These are phyloP conservation scores for Pelmatolapia mariae DNA, from an alignment of 2,113 vertebrate species.

Conservation along the genomic window DNA sequence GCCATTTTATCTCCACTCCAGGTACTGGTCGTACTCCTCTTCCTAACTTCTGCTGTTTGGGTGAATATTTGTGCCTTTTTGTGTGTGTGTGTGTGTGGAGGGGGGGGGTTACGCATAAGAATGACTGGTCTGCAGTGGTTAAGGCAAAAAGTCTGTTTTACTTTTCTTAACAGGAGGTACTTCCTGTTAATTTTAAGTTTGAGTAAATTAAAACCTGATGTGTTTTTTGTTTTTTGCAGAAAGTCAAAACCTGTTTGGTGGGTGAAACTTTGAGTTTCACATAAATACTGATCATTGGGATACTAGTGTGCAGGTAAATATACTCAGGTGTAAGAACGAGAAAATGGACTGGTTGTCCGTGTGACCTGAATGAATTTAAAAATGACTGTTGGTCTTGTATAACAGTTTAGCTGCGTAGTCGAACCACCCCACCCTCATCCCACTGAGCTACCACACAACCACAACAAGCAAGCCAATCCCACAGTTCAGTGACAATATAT, in stretches of 20 bases:
- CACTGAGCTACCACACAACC: background rate
- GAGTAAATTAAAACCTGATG: background rate
- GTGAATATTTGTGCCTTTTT: background rate
- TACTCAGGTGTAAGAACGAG: background rate
- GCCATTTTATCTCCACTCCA: background rate
- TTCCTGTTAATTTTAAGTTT: background rate
- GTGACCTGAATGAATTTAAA: background rate
- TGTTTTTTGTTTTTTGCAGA: background rate
- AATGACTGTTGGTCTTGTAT: background rate
- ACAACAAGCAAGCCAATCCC: background rate
- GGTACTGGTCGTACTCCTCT: background rate
- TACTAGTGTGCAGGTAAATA: background rate
- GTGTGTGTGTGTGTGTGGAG: background rate
- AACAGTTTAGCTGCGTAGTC: background rate
- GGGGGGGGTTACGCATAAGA: background rate
- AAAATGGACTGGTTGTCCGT: background rate
- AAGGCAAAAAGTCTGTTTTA: background rate
- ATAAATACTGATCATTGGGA: background rate
- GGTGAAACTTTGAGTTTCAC: background rate
- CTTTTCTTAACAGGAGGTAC: background rate
- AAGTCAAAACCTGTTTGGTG: background rate
- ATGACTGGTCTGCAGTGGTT: background rate
- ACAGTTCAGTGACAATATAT: background rate
- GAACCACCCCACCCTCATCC: background rate
- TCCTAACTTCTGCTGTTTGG: background rate